Evolutionary conservation across 2,797 vertebrate genomes (phyloP).

Genomic region (Microctenopoma stevenorrisi): DNA sequence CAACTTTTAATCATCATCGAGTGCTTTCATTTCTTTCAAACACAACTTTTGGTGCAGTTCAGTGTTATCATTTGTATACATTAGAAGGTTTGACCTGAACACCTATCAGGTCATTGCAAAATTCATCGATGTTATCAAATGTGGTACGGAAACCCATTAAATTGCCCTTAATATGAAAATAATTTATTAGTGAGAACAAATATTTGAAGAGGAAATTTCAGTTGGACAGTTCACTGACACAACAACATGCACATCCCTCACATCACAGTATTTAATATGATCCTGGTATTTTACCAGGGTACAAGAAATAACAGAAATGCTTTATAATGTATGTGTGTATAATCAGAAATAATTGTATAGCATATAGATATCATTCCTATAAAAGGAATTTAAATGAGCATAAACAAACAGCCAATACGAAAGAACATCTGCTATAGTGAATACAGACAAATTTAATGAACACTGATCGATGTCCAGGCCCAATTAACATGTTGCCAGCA

Average conservation of each 20-base stretch:
- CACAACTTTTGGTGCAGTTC: background rate
- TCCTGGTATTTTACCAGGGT: background rate
- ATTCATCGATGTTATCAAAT: conserved; percentile 35
- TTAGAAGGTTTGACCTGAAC: conserved; percentile 61
- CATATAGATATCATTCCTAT: background rate
- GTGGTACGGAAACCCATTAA: background rate
- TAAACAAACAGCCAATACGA: conserved; percentile 34
- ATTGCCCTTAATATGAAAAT: background rate
- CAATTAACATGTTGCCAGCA: conserved; percentile 71
- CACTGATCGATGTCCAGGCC: conserved; percentile 73
- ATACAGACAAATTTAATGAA: conserved; percentile 60
- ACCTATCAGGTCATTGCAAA: conserved; percentile 76
- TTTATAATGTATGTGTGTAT: no score
- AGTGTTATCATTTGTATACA: conserved; percentile 7
- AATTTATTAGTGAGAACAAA: background rate
- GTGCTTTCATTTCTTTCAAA: background rate
- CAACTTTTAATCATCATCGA: no score
- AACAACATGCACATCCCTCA: background rate
- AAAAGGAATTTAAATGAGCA: conserved; percentile 21
- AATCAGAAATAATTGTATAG: background rate
- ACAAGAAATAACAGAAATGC: no score
- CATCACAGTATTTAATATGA: background rate
- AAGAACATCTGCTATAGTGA: conserved; percentile 66
- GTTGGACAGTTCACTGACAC: background rate
- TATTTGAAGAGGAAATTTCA: background rate